These are phyloP conservation scores for Excalfactoria chinensis DNA, from an alignment of 2,113 vertebrate genomes.

Conservation along the genomic window DNA sequence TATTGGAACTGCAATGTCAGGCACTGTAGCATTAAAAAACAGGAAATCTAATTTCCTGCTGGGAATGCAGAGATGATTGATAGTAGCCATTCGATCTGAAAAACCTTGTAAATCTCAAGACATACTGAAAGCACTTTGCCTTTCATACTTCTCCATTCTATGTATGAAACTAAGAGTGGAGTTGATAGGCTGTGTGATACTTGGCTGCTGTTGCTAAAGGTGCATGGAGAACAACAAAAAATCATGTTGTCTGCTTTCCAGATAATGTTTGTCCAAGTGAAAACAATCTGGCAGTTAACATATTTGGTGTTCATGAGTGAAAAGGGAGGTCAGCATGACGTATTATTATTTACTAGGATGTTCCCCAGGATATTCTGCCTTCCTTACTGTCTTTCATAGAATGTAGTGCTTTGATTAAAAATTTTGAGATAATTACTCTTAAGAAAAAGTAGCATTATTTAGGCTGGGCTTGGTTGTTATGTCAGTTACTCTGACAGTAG, in stretches of 20 bases:
- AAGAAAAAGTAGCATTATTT: neutral
- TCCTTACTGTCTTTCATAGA: neutral
- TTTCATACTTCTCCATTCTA: neutral
- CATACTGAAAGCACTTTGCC: neutral
- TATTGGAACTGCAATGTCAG: neutral
- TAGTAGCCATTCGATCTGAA: neutral
- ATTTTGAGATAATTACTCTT: neutral
- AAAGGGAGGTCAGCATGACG: neutral
- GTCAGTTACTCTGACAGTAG: neutral
- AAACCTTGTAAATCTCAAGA: neutral
- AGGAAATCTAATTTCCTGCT: constrained; percentile 38
- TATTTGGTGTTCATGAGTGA: neutral
- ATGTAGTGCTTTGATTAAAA: neutral
- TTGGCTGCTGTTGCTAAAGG: neutral
- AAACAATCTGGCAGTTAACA: neutral
- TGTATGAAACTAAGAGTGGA: neutral
- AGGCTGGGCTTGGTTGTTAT: neutral
- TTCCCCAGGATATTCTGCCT: neutral
- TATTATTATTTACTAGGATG: neutral
- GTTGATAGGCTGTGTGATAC: neutral
- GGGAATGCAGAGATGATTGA: constrained; percentile 30
- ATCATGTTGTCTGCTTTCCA: neutral
- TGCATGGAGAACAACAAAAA: neutral
- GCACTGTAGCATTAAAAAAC: neutral
- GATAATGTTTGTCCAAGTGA: neutral